Evolutionary conservation across 2,888 invertebrate genomes (phyloP), one percentile per base, ranked within the genome.

Genomic region (Trissonchulus sp.): DNA sequence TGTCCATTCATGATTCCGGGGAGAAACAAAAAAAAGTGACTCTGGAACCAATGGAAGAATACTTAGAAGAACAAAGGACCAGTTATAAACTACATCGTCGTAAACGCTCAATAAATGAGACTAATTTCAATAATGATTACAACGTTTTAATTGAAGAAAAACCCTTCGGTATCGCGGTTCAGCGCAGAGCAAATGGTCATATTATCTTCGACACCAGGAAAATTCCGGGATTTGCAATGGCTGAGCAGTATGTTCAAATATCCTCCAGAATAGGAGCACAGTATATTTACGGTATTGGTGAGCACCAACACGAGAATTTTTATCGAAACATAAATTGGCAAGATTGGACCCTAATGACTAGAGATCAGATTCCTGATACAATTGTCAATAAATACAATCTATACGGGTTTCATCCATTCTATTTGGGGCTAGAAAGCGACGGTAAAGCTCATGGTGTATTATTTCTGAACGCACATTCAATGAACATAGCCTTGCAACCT

Each of bases 261-360:
- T 80, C 81, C 2, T 79, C 80, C 15, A 73, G 78, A 3, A 77
- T 84, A 28, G 73, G 79, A 31, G 79, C 80, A 28, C 76, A 72
- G 37, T 72, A 80, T 65, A 62, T 84, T n/a, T 83, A 83, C 74
- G 83, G 83, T 0, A 80, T 84, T 71, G 83, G 83, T 0, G 83
- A 84, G 71, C 82, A 83, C 74, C 80, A 81, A 38, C 83, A 84
- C 75, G 60, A 76, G 62, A 73, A 76, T n/a, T 79, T 83, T 33
- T 75, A 76, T 2, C 83, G 82, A 68, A 80, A 83, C 77, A 81
- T 83, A 81, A 78, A 79, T 75, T 84, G 81, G 80, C 79, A 76
- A 63, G 80, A 78, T 3, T 83, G 81, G 82, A 73, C 81, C 28
- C 81, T 84, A 2, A 84, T 84, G 73, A 83, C 83, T 0, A 75